Evolutionary conservation across 2,888 invertebrate genomes (phyloP).

Genomic region (Scaptomyza tumidula): DNA sequence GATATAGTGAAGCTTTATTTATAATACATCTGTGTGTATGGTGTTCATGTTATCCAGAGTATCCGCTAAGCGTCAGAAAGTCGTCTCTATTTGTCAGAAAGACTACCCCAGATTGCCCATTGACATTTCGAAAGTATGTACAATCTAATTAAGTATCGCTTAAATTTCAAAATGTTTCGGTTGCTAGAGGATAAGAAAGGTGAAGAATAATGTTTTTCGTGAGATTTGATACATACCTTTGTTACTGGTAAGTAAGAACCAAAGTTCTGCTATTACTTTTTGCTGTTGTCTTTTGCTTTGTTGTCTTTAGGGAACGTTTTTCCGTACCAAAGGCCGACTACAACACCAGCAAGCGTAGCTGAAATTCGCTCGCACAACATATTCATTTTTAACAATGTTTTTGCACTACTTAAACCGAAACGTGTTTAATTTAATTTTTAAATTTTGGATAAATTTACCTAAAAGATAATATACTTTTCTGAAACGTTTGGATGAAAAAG

Average conservation of each 20-base stretch:
- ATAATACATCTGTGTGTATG: not conserved
- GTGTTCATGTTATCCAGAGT: not conserved
- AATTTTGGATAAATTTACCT: constrained; percentile 27
- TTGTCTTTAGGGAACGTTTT: constrained; percentile 49
- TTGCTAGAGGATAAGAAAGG: not conserved
- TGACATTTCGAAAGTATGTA: not conserved
- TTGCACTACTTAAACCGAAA: constrained; percentile 3
- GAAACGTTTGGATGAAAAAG: constrained; percentile 3
- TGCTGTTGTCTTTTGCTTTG: constrained; percentile 31
- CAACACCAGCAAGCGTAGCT: constrained; percentile 50
- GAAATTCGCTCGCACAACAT: constrained; percentile 63
- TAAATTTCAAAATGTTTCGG: not conserved
- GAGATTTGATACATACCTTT: not conserved
- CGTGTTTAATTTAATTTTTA: not conserved
- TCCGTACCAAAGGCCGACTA: constrained; percentile 64
- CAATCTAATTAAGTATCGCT: not conserved
- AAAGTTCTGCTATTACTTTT: constrained; percentile 18
- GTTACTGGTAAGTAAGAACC: not conserved
- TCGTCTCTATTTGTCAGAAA: not conserved
- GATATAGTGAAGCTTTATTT: not conserved
- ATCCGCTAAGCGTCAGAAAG: not conserved
- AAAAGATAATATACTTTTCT: not conserved
- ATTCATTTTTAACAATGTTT: constrained; percentile 37
- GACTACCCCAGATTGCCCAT: not conserved
- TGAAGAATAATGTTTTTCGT: not conserved